Percentiles rank a stretch among this genome's conserved stretches.
phyloP scores from a whole-genome alignment of 2,113 vertebrate genomes.

The Smithornis capensis region DNA sequence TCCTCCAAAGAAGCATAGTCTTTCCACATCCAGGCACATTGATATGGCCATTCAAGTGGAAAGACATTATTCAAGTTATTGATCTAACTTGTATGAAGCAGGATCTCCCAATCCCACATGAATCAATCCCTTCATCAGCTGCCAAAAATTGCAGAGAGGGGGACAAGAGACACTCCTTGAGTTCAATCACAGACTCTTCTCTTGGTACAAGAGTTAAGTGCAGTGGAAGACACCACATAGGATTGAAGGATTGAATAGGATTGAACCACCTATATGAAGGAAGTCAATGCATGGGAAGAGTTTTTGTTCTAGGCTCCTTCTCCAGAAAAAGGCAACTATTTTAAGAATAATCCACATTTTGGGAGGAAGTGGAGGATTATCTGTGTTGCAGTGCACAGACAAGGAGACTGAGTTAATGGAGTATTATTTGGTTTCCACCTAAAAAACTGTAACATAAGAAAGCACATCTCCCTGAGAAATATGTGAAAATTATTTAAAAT shows the following conservation, averaged over 20 bases:
- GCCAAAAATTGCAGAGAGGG: accelerated
- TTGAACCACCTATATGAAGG: neutral
- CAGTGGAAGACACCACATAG: neutral
- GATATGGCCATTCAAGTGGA: neutral
- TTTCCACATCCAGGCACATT: neutral
- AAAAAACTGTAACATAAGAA: neutral
- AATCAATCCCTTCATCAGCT: neutral
- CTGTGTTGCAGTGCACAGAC: neutral
- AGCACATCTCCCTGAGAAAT: neutral
- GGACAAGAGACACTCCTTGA: accelerated
- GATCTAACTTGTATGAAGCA: neutral
- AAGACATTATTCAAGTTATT: neutral
- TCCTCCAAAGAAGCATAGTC: neutral
- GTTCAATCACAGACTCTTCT: neutral
- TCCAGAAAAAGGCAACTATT: neutral
- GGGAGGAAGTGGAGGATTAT: neutral
- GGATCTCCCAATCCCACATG: neutral
- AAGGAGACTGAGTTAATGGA: neutral
- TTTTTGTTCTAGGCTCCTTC: neutral
- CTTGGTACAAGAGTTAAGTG: neutral
- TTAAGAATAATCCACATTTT: neutral
- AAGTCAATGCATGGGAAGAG: neutral
- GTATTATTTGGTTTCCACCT: neutral
- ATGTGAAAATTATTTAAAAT: conserved; percentile 24
- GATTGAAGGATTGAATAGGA: too few species aligned